Evolutionary conservation across 2,888 invertebrate genomes (phyloP).

Genomic region (Tetheella fluctuosa): DNA sequence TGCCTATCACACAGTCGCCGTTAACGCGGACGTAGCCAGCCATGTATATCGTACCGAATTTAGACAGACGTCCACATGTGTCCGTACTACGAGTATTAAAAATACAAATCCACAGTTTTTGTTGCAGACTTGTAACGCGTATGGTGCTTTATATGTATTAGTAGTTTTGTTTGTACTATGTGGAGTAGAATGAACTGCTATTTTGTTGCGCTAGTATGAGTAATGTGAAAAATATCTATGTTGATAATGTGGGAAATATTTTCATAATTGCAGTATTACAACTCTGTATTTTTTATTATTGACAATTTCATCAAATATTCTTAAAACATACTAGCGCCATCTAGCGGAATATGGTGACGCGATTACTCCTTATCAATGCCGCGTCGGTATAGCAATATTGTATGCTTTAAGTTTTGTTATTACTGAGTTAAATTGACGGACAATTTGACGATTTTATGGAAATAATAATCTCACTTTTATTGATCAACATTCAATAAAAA

Average conservation of each 20-base stretch:
- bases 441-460: constrained; percentile 38
- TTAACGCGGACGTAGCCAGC: constrained; percentile 44
- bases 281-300: too few relatives aligned
- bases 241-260: neutral
- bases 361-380: constrained; percentile 19
- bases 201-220: constrained; percentile 14
- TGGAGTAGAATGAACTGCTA: constrained; percentile 10
- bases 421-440: constrained; percentile 29
- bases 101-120: constrained; percentile 40
- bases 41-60: constrained; percentile 66
- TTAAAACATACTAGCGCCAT: neutral
- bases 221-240: neutral
- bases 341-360: neutral
- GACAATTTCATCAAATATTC: neutral
- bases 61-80: constrained; percentile 60
- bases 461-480: constrained; percentile 59
- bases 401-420: constrained; percentile 43
- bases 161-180: constrained; percentile 43
- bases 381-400: constrained; percentile 57
- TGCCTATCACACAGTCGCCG: constrained; percentile 31
- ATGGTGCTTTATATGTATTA: constrained; percentile 74
- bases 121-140: constrained; percentile 69
- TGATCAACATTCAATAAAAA: constrained; percentile 53
- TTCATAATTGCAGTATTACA: too few relatives aligned
- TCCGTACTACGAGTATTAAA: constrained; percentile 22